These are phyloP conservation scores for Macrotrachela quadricornifera DNA, from an alignment of 1,140 invertebrate genomes.

Conservation along the genomic window DNA sequence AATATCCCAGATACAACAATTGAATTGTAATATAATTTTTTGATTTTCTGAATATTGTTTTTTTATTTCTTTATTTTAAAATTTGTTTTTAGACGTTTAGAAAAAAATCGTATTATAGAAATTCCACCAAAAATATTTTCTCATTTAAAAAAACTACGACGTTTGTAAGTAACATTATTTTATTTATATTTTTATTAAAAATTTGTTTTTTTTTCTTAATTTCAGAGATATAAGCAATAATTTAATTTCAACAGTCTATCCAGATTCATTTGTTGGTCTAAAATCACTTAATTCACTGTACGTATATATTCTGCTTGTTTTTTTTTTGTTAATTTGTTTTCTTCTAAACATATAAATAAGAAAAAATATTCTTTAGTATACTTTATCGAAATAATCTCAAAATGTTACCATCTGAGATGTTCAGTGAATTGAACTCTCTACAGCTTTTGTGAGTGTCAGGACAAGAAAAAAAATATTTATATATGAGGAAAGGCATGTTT, in stretches of 20 bases:
- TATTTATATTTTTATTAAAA: not conserved
- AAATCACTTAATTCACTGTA: slow-evolving; percentile 80
- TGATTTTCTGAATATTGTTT: slow-evolving; percentile 2
- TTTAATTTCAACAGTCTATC: slow-evolving; percentile 67
- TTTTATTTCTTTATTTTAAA: not conserved
- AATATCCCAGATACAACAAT: slow-evolving; percentile 71
- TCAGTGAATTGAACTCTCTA: slow-evolving; percentile 66
- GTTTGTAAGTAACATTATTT: slow-evolving; percentile 49
- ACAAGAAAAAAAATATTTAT: too few species aligned
- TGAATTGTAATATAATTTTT: slow-evolving; percentile 58
- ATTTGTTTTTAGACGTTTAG: slow-evolving; percentile 49
- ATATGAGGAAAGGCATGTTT: too few species aligned
- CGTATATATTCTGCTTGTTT: slow-evolving; percentile 36
- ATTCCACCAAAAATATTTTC: slow-evolving; percentile 70
- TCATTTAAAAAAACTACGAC: slow-evolving; percentile 57
- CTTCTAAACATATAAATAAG: slow-evolving; percentile 12
- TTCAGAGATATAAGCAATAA: slow-evolving; percentile 85
- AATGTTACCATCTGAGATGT: slow-evolving; percentile 70
- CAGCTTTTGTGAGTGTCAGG: slow-evolving; percentile 67
- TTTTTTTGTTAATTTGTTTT: not conserved
- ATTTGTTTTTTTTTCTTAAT: slow-evolving; percentile 11
- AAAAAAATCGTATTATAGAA: slow-evolving; percentile 84
- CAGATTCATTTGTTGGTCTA: slow-evolving; percentile 75
- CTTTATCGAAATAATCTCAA: slow-evolving; percentile 92
- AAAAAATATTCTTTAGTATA: slow-evolving; percentile 44